phyloP scores from a whole-genome alignment of 1,140 invertebrate genomes.

The Procambarus virginalis region DNA sequence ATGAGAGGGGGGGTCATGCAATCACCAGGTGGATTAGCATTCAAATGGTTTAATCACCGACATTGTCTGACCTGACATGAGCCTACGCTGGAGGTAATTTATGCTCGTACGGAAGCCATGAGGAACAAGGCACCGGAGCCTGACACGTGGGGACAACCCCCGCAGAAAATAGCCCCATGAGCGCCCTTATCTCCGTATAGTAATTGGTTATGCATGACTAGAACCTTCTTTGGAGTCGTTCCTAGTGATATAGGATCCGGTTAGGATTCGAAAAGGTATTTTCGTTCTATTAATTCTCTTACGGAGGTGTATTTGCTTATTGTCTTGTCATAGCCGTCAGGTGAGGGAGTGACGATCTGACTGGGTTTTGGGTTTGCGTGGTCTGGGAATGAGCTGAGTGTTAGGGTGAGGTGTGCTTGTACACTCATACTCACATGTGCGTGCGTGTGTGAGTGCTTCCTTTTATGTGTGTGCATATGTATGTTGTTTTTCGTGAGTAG shows the following conservation, averaged over 20 bases:
- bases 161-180: no score
- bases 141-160: no score
- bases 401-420: not conserved
- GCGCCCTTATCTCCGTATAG: no score
- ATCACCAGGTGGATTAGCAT: not conserved
- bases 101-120: not conserved
- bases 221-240: no score
- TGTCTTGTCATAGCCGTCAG: no score
- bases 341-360: not conserved
- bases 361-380: not conserved
- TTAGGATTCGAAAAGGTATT: no score
- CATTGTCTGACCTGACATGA: slow-evolving; percentile 1
- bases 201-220: no score
- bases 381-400: not conserved
- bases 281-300: no score
- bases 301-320: no score
- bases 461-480: not conserved
- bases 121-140: not conserved
- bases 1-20: not conserved
- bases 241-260: no score
- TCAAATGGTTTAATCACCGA: not conserved
- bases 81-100: not conserved
- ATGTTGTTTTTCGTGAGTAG: not conserved
- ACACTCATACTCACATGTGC: no score
- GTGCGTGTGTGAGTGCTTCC: not conserved